These are phyloP conservation scores for Ferdinandea cuprea DNA, from an alignment of 2,888 invertebrate species.

Conservation along the genomic window DNA sequence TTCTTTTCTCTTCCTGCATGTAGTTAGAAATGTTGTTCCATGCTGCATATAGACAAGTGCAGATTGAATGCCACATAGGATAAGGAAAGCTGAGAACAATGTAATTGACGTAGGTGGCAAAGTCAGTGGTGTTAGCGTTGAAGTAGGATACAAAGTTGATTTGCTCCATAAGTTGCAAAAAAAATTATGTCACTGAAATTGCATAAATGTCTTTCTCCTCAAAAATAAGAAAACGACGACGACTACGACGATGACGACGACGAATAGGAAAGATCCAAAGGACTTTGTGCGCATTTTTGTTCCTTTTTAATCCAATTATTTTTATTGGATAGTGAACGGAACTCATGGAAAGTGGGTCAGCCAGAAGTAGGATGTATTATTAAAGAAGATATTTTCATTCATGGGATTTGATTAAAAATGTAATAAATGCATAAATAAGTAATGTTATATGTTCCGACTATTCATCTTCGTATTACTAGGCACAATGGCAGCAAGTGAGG, in stretches of 20 bases:
- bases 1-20: conserved; percentile 13
- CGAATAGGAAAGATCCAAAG: conserved; percentile 32
- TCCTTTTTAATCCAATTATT: conserved; percentile 62
- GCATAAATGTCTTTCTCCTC: conserved; percentile 46
- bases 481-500: conserved; percentile 9
- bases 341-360: conserved; percentile 50
- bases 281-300: conserved; percentile 32
- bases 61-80: conserved; percentile 43
- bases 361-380: conserved; percentile 56
- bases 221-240: neutral
- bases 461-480: conserved; percentile 24
- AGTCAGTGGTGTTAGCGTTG: neutral
- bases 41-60: conserved; percentile 33
- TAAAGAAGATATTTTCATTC: conserved; percentile 52
- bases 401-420: conserved; percentile 67
- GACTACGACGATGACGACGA: neutral
- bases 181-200: conserved; percentile 40
- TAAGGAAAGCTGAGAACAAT: conserved; percentile 29
- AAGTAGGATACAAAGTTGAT: conserved; percentile 13
- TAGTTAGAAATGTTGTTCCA: conserved; percentile 36
- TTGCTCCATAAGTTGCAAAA: conserved; percentile 32
- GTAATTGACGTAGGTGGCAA: conserved; percentile 49
- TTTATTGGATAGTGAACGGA: conserved; percentile 38
- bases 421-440: conserved; percentile 57
- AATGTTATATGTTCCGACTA: conserved; percentile 21